A percentile compares a stretch with the other conserved stretches of the same genome.
Evolutionary conservation across 2,888 invertebrate genomes (phyloP).

Genomic region (Entomobrya proxima): DNA sequence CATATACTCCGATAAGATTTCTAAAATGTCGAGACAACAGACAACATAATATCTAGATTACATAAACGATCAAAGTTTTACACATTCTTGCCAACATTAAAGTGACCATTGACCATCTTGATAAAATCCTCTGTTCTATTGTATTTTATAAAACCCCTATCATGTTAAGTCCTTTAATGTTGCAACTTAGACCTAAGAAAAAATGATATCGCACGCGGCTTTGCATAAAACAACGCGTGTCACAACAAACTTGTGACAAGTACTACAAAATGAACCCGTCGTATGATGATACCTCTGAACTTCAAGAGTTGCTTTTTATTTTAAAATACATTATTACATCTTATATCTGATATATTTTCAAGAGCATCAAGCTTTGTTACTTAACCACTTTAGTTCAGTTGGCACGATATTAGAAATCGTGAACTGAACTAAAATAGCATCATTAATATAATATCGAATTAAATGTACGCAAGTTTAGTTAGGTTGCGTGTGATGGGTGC

Average conservation of each 20-base stretch:
- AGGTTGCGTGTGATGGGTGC: too few relatives aligned
- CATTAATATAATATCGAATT: too few relatives aligned
- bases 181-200: neutral
- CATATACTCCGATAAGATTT: too few relatives aligned
- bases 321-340: neutral
- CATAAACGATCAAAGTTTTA: too few relatives aligned
- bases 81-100: too few relatives aligned
- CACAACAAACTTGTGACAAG: neutral
- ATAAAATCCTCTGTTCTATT: neutral
- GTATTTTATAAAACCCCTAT: neutral
- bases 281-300: neutral
- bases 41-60: too few relatives aligned
- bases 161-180: neutral
- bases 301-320: neutral
- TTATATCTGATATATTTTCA: neutral
- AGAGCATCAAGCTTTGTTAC: neutral
- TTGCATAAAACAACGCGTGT: too few relatives aligned
- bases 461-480: too few relatives aligned
- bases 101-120: slow-evolving; percentile 46
- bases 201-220: neutral
- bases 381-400: neutral
- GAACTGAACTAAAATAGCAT: too few relatives aligned
- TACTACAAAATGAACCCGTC: neutral
- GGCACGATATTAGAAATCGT: too few relatives aligned
- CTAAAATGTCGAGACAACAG: too few relatives aligned